Conservation (phyloP, 2,113 vertebrate species). For the rat (Rattus norvegicus) region GRCr8 NC_086026.1:52629501-52630000, state of each 20-base stretch:
- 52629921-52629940: neutral
- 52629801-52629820: neutral
- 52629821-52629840: neutral
- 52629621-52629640: neutral
- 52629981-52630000: neutral
- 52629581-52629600: fast-evolving
- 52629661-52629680: neutral
- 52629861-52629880: neutral
- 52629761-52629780: neutral
- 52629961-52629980: neutral
- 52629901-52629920: fast-evolving
- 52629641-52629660: neutral
- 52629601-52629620: neutral
- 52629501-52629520: neutral
- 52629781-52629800: neutral
- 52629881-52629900: neutral
- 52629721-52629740: no score
- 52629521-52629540: neutral
- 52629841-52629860: no score
- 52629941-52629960: neutral
- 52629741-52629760: neutral
- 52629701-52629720: no score
- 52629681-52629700: neutral
- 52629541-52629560: fast-evolving
- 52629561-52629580: neutral